phyloP scores from a whole-genome alignment of 2,888 invertebrate species.

The Eupithecia insigniata region DNA sequence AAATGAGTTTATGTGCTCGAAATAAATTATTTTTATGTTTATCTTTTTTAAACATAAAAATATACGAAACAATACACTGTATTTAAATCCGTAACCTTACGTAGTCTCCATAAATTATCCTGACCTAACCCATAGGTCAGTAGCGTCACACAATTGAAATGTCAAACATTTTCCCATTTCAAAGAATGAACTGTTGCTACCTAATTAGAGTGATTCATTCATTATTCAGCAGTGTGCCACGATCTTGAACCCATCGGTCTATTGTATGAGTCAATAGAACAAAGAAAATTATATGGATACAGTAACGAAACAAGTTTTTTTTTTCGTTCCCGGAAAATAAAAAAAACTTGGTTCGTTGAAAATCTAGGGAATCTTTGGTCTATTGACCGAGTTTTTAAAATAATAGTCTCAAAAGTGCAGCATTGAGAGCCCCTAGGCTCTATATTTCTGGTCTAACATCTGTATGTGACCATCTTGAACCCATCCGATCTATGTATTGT shows the following conservation, averaged over 20 bases:
- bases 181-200: conserved; percentile 37
- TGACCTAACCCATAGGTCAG: conserved; percentile 32
- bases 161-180: conserved; percentile 37
- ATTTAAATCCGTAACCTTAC: neutral
- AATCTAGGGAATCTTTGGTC: neutral
- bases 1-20: too few species aligned
- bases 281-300: conserved; percentile 11
- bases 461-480: too few species aligned
- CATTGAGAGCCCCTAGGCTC: neutral
- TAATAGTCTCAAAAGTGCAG: neutral
- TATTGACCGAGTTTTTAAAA: neutral
- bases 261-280: conserved; percentile 34
- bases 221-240: conserved; percentile 29
- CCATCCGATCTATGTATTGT: too few species aligned
- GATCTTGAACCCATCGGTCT: conserved; percentile 41
- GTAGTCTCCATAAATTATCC: conserved; percentile 17
- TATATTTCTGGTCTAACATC: too few species aligned
- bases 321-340: neutral
- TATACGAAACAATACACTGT: neutral
- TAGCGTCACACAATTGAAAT: conserved; percentile 40
- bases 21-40: too few species aligned
- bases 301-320: neutral
- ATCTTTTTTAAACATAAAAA: too few species aligned
- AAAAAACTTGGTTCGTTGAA: neutral
- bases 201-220: conserved; percentile 40